Percentiles rank a stretch among this genome's conserved stretches.
phyloP scores from a whole-genome alignment of 1,140 invertebrate genomes.

The Charaxes varanes region DNA sequence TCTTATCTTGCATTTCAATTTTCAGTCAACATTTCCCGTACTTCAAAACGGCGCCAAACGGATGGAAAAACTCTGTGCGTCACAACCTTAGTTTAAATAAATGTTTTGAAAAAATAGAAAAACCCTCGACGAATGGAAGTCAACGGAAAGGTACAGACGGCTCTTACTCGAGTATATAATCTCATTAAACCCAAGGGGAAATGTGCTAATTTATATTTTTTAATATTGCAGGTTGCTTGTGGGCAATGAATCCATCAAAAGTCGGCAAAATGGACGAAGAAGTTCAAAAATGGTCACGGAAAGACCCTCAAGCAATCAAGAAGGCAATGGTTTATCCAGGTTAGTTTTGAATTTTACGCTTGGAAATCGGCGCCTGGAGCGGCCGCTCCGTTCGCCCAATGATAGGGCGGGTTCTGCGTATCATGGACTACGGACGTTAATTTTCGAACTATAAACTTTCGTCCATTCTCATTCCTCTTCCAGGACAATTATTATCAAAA shows the following conservation, averaged over 20 bases:
- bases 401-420: too few relatives aligned
- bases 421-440: too few relatives aligned
- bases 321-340: slow-evolving; percentile 93
- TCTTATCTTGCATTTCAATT: slow-evolving; percentile 26
- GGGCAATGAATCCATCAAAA: slow-evolving; percentile 97
- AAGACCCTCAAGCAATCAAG: slow-evolving; percentile 90
- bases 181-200: too few relatives aligned
- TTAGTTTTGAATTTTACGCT: too few relatives aligned
- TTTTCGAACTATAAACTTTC: too few relatives aligned
- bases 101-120: slow-evolving; percentile 98
- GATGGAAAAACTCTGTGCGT: slow-evolving; percentile 98
- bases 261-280: slow-evolving; percentile 98
- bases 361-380: too few relatives aligned
- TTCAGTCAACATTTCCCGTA: slow-evolving; percentile 97
- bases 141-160: slow-evolving; percentile 84
- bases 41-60: slow-evolving; percentile 96
- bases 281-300: slow-evolving; percentile 96
- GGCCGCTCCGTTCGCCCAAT: too few relatives aligned
- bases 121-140: slow-evolving; percentile 86
- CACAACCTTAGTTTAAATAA: slow-evolving; percentile 98
- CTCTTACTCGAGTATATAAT: too few relatives aligned
- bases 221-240: slow-evolving; percentile 82
- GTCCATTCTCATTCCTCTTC: too few relatives aligned
- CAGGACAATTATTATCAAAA: too few relatives aligned
- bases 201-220: too few relatives aligned